These are phyloP conservation scores for Mizuhopecten yessoensis DNA, from an alignment of 1,140 invertebrate species.

Conservation along the genomic window DNA sequence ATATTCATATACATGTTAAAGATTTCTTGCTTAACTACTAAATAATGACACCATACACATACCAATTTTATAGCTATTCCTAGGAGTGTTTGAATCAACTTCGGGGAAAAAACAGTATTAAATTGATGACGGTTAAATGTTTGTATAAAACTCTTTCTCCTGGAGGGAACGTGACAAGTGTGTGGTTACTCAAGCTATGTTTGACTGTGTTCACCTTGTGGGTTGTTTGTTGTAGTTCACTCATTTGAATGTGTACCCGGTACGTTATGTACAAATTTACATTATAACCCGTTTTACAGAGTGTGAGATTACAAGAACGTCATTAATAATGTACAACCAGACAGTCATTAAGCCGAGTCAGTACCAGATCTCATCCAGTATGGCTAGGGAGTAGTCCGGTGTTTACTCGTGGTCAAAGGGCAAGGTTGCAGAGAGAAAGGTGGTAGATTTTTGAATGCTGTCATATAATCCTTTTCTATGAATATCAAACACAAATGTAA, in stretches of 20 bases:
- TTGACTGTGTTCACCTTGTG: slow-evolving; percentile 24
- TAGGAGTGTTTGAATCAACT: no score
- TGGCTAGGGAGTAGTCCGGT: no score
- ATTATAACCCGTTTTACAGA: slow-evolving; percentile 20
- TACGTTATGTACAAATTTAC: slow-evolving; percentile 35
- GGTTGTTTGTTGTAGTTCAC: background rate
- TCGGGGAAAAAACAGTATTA: no score
- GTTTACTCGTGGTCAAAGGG: background rate
- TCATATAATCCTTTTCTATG: background rate
- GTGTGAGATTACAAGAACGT: slow-evolving; percentile 8
- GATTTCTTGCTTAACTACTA: no score
- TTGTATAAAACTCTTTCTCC: background rate
- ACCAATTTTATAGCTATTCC: no score
- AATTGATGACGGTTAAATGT: background rate
- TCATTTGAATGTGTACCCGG: slow-evolving; percentile 37
- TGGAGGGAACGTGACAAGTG: background rate
- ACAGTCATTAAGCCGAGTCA: background rate
- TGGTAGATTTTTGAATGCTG: background rate
- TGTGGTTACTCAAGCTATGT: slow-evolving; percentile 14
- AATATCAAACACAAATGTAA: slow-evolving; percentile 11
- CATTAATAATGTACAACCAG: background rate
- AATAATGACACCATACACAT: no score
- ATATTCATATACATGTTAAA: no score
- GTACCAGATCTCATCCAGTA: background rate
- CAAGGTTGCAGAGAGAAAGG: background rate